phyloP scores from a whole-genome alignment of 2,113 vertebrate genomes.

The Gallinago jamesoni region DNA sequence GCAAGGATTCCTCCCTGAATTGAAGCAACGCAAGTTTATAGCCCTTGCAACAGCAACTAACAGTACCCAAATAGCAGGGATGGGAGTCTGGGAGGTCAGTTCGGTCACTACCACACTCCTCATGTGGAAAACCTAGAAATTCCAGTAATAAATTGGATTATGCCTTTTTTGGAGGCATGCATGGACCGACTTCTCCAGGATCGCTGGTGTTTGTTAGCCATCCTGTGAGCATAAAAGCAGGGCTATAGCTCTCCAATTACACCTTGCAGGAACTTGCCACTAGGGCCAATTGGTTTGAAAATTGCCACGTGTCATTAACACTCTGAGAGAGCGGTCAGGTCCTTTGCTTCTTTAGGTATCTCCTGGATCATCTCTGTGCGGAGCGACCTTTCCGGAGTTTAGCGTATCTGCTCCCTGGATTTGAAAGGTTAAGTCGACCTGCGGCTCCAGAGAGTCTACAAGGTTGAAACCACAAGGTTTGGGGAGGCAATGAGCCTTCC shows the following conservation, averaged over 20 bases:
- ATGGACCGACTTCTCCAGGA: accelerated
- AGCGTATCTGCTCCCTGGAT: not conserved
- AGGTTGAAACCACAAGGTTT: not conserved
- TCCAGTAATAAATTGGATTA: not conserved
- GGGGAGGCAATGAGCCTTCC: not conserved
- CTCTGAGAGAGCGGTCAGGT: accelerated
- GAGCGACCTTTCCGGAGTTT: not conserved
- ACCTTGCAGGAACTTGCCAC: not conserved
- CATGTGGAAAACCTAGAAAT: not conserved
- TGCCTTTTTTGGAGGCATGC: not conserved
- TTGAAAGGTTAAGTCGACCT: not conserved
- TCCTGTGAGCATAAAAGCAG: not conserved
- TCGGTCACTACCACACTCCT: not conserved
- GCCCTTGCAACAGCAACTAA: not conserved
- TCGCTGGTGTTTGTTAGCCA: accelerated
- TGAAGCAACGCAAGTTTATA: not conserved
- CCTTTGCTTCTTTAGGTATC: not conserved
- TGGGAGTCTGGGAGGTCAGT: not conserved
- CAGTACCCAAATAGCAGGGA: not conserved
- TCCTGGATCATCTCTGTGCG: not conserved
- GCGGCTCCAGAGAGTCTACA: slow-evolving; percentile 12
- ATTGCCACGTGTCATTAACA: not conserved
- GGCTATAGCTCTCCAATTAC: not conserved
- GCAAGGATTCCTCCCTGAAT: not conserved
- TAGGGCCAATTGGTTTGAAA: not conserved